phyloP scores from a whole-genome alignment of 92 coral and sea anemone genomes.

The Parazoanthus darwini region DNA sequence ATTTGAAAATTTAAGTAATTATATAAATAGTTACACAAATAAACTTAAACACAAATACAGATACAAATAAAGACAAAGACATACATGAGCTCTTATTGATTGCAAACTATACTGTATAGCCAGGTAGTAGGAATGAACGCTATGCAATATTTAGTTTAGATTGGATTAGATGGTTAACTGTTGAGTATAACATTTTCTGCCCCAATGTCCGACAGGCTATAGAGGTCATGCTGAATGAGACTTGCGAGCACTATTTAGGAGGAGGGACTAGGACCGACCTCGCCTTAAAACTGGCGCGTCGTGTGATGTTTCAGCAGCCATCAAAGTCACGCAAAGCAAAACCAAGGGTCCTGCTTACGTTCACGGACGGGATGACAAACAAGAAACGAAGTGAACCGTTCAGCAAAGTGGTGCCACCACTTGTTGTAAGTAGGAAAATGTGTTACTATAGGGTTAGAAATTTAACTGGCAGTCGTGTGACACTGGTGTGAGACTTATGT shows the following conservation, averaged over 20 bases:
- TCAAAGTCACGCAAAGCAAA: not conserved
- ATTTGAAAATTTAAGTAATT: no score
- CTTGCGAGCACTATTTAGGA: not conserved
- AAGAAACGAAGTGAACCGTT: not conserved
- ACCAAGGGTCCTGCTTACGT: not conserved
- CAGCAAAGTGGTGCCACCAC: not conserved
- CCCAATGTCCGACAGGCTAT: not conserved
- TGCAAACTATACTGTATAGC: no score
- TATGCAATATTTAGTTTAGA: no score
- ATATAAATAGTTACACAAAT: no score
- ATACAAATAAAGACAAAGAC: no score
- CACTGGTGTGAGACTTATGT: no score
- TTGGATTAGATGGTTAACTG: not conserved
- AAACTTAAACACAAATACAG: no score
- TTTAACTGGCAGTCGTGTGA: not conserved
- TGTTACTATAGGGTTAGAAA: no score
- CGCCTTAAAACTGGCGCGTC: not conserved
- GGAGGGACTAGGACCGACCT: not conserved
- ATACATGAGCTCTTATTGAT: no score
- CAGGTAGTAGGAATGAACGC: no score
- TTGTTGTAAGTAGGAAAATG: not conserved
- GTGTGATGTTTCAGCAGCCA: not conserved
- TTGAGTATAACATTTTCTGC: not conserved
- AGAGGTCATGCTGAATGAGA: not conserved
- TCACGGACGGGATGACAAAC: conserved; percentile 33